phyloP scores from a whole-genome alignment of 1,140 invertebrate species.

The Zaprionus ornatus region DNA sequence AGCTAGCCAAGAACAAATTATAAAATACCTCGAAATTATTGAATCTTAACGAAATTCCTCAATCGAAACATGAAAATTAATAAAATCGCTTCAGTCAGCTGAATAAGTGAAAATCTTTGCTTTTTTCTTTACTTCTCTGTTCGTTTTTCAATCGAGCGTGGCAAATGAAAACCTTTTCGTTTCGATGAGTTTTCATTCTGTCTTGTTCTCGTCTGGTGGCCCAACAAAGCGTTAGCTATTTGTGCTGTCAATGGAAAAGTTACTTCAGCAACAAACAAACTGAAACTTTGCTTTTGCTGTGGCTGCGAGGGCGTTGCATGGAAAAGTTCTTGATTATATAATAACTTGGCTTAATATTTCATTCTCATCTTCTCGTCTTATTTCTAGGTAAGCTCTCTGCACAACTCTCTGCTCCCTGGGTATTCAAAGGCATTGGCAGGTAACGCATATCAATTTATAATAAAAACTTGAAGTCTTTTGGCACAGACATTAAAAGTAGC shows the following conservation, averaged over 20 bases:
- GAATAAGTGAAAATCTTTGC: conserved; percentile 33
- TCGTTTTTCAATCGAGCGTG: conserved; percentile 19
- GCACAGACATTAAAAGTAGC: neutral
- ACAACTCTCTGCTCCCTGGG: neutral
- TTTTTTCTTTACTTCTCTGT: conserved; percentile 20
- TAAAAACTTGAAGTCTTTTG: neutral
- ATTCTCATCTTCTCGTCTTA: neutral
- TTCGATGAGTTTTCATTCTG: neutral
- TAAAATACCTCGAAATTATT: conserved; percentile 18
- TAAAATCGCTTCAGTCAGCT: conserved; percentile 52
- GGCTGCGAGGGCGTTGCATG: neutral
- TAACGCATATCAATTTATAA: neutral
- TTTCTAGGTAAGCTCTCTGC: conserved; percentile 1
- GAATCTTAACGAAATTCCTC: conserved; percentile 30
- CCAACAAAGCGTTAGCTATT: conserved; percentile 17
- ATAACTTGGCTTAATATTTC: conserved; percentile 10
- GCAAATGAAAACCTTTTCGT: conserved; percentile 25
- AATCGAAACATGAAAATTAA: conserved; percentile 52
- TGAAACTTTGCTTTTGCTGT: neutral
- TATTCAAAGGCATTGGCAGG: neutral
- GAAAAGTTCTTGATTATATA: conserved; percentile 1
- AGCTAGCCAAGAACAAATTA: neutral
- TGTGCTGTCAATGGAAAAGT: conserved; percentile 29
- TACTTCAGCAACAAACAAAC: conserved; percentile 23
- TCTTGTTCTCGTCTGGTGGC: neutral